phyloP scores from a whole-genome alignment of 23 tunicate genomes.

The Aplidium turbinatum region DNA sequence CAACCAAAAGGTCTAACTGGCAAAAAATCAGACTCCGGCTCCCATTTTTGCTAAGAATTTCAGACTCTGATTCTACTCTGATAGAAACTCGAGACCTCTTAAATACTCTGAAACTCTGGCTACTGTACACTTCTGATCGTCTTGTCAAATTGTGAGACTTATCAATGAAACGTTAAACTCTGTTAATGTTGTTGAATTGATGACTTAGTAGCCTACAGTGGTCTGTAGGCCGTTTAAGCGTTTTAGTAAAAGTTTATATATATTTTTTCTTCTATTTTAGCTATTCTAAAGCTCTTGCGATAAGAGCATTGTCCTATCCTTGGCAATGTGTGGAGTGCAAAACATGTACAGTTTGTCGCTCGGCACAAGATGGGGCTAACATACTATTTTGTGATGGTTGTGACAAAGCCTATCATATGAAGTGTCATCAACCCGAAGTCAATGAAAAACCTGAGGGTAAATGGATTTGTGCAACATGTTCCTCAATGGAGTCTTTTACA shows the following conservation, averaged over 20 bases:
- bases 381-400: slow-evolving; percentile 65
- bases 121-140: too few relatives aligned
- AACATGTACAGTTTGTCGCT: slow-evolving; percentile 43
- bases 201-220: too few relatives aligned
- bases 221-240: too few relatives aligned
- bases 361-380: slow-evolving; percentile 48
- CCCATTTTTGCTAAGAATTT: too few relatives aligned
- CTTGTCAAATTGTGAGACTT: too few relatives aligned
- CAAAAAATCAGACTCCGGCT: too few relatives aligned
- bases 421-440: slow-evolving; percentile 44
- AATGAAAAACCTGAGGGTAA: slow-evolving; percentile 53
- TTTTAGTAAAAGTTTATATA: not conserved
- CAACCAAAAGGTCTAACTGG: too few relatives aligned
- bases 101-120: too few relatives aligned
- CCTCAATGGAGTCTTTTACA: not conserved
- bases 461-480: slow-evolving; percentile 50
- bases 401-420: slow-evolving; percentile 75
- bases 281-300: slow-evolving; percentile 43
- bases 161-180: too few relatives aligned
- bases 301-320: slow-evolving; percentile 47
- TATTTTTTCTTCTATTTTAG: slow-evolving; percentile 13
- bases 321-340: slow-evolving; percentile 76
- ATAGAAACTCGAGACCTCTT: too few relatives aligned
- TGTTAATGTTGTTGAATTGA: too few relatives aligned
- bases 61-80: too few relatives aligned